phyloP scores from a whole-genome alignment of 2,888 invertebrate species.

The Drosophila mayaguana region DNA sequence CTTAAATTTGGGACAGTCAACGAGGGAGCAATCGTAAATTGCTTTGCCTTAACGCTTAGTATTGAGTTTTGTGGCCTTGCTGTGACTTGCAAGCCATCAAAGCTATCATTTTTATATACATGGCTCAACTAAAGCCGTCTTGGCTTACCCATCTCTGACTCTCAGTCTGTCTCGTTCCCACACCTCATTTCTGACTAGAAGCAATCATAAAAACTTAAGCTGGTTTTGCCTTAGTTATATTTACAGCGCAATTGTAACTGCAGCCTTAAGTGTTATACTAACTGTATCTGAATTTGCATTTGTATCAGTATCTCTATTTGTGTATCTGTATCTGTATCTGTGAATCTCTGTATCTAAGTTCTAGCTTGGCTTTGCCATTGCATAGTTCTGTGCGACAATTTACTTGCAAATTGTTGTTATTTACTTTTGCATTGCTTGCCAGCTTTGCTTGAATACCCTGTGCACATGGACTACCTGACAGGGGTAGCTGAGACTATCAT shows the following conservation, averaged over 20 bases:
- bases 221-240: slow-evolving; percentile 25
- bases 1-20: slow-evolving; percentile 10
- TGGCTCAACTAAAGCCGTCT: slow-evolving; percentile 11
- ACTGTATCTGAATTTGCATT: slow-evolving; percentile 1
- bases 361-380: slow-evolving; percentile 47
- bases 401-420: slow-evolving; percentile 63
- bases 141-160: neutral
- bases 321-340: slow-evolving; percentile 7
- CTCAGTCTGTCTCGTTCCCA: neutral
- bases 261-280: slow-evolving; percentile 14
- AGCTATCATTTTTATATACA: slow-evolving; percentile 32
- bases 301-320: slow-evolving; percentile 12
- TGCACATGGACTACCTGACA: neutral
- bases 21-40: slow-evolving; percentile 32
- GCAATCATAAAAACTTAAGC: slow-evolving; percentile 47
- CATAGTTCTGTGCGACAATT: slow-evolving; percentile 57
- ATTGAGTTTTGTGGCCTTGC: slow-evolving; percentile 27
- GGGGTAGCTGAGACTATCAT: neutral
- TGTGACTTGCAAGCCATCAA: slow-evolving; percentile 20
- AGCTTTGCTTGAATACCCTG: slow-evolving; percentile 20
- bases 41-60: slow-evolving; percentile 17
- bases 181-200: neutral
- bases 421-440: slow-evolving; percentile 46
- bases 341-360: slow-evolving; percentile 25
- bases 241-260: slow-evolving; percentile 32